Conservation (phyloP, 2,797 vertebrate genomes). For the Amniataba percoides region DNA sequence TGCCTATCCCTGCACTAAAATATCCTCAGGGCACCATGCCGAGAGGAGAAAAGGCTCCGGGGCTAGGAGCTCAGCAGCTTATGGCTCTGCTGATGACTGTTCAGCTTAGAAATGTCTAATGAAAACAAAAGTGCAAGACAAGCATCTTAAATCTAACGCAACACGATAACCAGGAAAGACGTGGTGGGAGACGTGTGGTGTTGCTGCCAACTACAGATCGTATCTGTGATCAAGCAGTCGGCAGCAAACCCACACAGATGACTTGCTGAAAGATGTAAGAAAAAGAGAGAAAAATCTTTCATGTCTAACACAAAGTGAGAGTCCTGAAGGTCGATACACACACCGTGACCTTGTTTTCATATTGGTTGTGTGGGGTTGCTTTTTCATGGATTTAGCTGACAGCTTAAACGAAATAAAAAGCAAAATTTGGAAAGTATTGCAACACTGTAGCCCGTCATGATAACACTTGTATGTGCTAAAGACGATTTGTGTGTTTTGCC, state of each 20-base stretch:
- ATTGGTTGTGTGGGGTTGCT: background rate
- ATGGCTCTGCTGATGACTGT: conserved; percentile 35
- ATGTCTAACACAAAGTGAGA: background rate
- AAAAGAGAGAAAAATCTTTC: background rate
- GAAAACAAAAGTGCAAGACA: conserved; percentile 26
- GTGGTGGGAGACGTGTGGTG: background rate
- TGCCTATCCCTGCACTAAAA: conserved; percentile 58
- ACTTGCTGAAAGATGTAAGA: background rate
- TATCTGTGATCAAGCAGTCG: conserved; percentile 17
- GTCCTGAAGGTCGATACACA: background rate
- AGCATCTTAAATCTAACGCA: conserved; percentile 31
- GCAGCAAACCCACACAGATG: conserved; percentile 16
- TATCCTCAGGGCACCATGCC: conserved; percentile 66
- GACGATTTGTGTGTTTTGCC: background rate
- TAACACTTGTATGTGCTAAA: background rate
- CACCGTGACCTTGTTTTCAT: background rate
- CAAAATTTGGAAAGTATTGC: conserved; percentile 24
- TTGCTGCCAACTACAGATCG: conserved; percentile 5
- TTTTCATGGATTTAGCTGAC: background rate
- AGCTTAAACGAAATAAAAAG: background rate
- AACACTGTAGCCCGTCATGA: background rate
- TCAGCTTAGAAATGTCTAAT: conserved; percentile 33
- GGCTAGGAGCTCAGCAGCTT: conserved; percentile 48
- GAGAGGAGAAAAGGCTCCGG: conserved; percentile 47
- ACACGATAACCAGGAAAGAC: conserved; percentile 26